Evolutionary conservation across 1,140 invertebrate species (phyloP).

Genomic region (Meloidogyne hapla): DNA sequence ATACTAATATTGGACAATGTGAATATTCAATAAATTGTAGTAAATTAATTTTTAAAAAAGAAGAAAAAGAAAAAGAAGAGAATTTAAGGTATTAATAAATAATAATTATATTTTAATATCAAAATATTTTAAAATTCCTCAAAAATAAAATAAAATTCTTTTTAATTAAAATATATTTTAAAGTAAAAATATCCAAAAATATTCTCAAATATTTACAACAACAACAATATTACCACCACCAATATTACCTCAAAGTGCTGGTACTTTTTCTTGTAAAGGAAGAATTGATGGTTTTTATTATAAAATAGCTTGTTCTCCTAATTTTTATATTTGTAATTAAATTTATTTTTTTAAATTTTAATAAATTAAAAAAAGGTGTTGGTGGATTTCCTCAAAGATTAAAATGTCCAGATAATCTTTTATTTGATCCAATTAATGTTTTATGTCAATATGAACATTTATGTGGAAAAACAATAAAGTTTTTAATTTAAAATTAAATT

Average conservation of each 20-base stretch:
- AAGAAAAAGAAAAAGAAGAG: no score
- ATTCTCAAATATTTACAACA: neutral
- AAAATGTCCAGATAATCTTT: conserved; percentile 23
- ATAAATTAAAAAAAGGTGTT: conserved; percentile 14
- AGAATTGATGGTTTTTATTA: conserved; percentile 24
- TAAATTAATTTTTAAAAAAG: neutral
- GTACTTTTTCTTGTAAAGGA: conserved; percentile 10
- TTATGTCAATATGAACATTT: conserved; percentile 12
- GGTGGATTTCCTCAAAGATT: conserved; percentile 1
- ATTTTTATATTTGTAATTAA: conserved; percentile 17
- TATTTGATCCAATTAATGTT: conserved; percentile 16
- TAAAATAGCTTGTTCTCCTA: neutral
- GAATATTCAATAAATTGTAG: conserved; percentile 1
- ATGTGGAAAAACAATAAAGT: conserved; percentile 4
- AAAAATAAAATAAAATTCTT: no score
- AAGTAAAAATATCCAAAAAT: no score
- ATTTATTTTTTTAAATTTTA: neutral
- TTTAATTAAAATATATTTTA: no score
- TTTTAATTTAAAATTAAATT: conserved; percentile 3
- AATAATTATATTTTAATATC: no score
- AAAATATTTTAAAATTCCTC: no score
- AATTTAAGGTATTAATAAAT: no score
- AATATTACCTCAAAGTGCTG: neutral
- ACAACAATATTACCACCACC: neutral
- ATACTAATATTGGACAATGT: conserved; percentile 3